phyloP scores from a whole-genome alignment of 2,888 invertebrate genomes.

The Miltochrista miniata region DNA sequence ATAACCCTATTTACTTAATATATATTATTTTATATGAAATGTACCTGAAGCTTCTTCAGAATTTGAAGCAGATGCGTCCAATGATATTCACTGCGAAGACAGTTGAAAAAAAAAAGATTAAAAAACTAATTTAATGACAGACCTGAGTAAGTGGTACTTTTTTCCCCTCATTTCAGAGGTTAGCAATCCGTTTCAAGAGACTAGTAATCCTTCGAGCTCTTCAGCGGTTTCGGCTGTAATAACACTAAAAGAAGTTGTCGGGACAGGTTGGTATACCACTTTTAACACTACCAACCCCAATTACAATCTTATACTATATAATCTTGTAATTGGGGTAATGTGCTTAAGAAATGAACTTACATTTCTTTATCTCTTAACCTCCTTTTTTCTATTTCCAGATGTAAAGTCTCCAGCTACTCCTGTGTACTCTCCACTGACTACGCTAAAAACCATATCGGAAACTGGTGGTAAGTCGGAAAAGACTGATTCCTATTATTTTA shows the following conservation, averaged over 20 bases:
- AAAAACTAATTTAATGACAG: conserved; percentile 9
- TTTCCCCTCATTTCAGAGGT: too few relatives aligned
- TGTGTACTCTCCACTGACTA: conserved; percentile 14
- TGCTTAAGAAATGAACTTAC: too few relatives aligned
- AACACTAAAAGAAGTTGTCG: conserved; percentile 2
- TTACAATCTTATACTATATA: too few relatives aligned
- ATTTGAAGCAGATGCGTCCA: conserved; percentile 15
- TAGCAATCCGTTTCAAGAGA: conserved; percentile 13
- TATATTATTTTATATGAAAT: too few relatives aligned
- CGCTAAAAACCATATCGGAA: conserved; percentile 9
- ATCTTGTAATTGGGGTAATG: too few relatives aligned
- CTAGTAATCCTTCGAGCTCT: conserved; percentile 7
- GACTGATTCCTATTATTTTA: conserved; percentile 8
- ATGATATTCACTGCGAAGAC: neutral
- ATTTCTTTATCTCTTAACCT: too few relatives aligned
- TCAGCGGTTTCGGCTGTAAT: conserved; percentile 9
- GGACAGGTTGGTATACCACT: conserved; percentile 3
- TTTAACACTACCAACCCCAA: conserved; percentile 3
- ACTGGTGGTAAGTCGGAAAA: conserved; percentile 8
- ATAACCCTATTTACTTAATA: conserved; percentile 1
- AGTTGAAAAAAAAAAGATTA: conserved; percentile 3
- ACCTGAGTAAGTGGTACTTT: conserved; percentile 10
- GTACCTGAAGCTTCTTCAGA: conserved; percentile 6
- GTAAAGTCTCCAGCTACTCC: conserved; percentile 13
- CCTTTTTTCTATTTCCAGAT: conserved; percentile 4